Evolutionary conservation across 2,888 invertebrate species (phyloP), one percentile per base, ranked within the genome.

Genomic region (Drosophila heteroneura): DNA sequence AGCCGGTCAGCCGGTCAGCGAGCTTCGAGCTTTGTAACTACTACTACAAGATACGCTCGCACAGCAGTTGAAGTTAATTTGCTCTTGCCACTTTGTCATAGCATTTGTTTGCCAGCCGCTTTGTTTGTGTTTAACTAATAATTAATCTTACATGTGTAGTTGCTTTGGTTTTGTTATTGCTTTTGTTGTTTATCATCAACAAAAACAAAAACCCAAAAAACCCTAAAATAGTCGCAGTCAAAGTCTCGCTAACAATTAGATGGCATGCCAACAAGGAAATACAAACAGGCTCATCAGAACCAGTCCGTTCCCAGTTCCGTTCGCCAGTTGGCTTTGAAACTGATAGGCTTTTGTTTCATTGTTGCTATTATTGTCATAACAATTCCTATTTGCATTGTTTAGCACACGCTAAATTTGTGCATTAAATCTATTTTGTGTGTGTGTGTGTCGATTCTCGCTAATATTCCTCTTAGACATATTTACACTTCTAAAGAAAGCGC

Each of bases 221-320:
- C 89, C 85, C 85, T 87, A 85, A 87, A 82, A 89, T 89, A 89
- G 86, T 69, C 79, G 63, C 75, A 75, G 69, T 83, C 83, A 79
- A 70, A 76, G 73, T 82, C 62, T 69, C 70, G 69, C 61, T 49
- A 72, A 66, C 81, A 83, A 83, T 81, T 85, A 85, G 75, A 83
- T 47, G 51, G 71, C 52, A 64, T 63, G 83, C 79, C 75, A 86
- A 86, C 89, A 81, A 86, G 85, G 85, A 86, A 86, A 89, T 78
- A 79, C 67, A 86, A 87, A 86, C 74, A 70, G 60, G 65, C 79
- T 71, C 16, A 58, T 52, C 64, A 41, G 30, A 77, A 77, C 33
- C 33, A 61, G 62, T 37, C 28, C 54, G 53, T 19, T 22, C 19
- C 19, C 52, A 52, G 52, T 47, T 47, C 35, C 28, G 28, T 39